phyloP scores from a whole-genome alignment of 2,888 invertebrate genomes.

The Acanthosepion lycidas region DNA sequence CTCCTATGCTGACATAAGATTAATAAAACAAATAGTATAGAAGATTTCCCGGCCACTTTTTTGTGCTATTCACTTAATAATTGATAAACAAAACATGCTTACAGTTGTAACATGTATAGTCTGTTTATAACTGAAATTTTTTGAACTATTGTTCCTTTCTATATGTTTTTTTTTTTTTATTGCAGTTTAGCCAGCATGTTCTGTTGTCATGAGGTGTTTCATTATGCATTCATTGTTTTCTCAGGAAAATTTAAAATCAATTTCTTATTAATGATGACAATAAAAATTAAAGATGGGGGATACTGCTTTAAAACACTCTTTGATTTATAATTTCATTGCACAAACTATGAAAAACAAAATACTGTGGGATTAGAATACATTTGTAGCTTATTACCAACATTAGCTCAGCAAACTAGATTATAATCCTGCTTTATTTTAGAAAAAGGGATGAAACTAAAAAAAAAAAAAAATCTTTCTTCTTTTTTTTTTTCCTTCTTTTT shows the following conservation, averaged over 20 bases:
- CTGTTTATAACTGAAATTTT: background rate
- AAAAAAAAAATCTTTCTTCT: background rate
- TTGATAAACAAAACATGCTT: background rate
- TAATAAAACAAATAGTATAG: background rate
- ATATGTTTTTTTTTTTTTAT: background rate
- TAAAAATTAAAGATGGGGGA: background rate
- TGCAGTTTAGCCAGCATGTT: no score
- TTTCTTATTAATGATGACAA: background rate
- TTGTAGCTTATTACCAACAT: background rate
- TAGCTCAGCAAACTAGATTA: background rate
- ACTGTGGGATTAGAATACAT: background rate
- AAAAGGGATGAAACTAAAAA: background rate
- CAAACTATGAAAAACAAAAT: background rate
- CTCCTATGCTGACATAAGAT: background rate
- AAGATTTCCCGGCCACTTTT: background rate
- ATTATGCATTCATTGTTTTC: no score
- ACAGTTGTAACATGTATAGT: no score
- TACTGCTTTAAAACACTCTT: background rate
- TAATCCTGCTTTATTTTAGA: background rate
- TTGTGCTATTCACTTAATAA: background rate
- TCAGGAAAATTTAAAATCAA: background rate
- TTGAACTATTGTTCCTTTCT: background rate
- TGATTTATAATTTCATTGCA: background rate
- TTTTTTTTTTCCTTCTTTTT: background rate
- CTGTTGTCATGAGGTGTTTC: no score